Evolutionary conservation across 2,113 vertebrate genomes (phyloP), one percentile per base, ranked within the genome.

Genomic region (Heloderma charlesbogerti): DNA sequence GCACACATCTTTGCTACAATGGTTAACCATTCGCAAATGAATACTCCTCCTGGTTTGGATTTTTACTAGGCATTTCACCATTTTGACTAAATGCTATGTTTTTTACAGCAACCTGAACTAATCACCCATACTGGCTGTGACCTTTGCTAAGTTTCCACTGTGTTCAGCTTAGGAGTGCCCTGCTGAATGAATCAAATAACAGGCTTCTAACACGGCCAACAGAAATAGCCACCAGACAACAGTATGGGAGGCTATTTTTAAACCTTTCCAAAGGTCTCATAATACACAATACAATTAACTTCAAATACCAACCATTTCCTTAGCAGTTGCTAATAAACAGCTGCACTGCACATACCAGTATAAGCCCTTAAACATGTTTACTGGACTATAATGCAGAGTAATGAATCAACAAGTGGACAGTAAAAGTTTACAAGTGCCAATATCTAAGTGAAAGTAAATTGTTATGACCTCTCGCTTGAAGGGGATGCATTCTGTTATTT

Each of bases 31-130:
- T 34, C 98, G 97, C 84, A 99, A 96, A 92, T 98, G 98, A 94
- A 99, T 97, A 93, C 97, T 99, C 94, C 97, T 97, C 60, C 97
- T 98, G 31, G 99, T 99, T 88, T 98, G 98, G 95, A 99, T 99
- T 98, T 98, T 99, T 95, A 99, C 98, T 96, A 98, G 98, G 95
- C 98, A 99, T 96, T 98, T 98, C 96, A 99, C 97, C 95, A 98
- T 97, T 67, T 97, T 98, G 57, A 63, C 92, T 86, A 37, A 57
- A 43, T 92, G 87, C n/a, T 84, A 91, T 90, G 31, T 67, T 87
- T 91, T 77, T 79, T 92, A 86, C 93, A 84, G 94, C 60, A 92
- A 93, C 88, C 92, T 80, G 85, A 93, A 91, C 94, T 84, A 48
- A 92, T 90, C 92, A 75, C 63, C 90, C 94, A 96, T 90, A 84